Evolutionary conservation across 2,888 invertebrate genomes (phyloP).

Genomic region (Dastarcus helophoroides): DNA sequence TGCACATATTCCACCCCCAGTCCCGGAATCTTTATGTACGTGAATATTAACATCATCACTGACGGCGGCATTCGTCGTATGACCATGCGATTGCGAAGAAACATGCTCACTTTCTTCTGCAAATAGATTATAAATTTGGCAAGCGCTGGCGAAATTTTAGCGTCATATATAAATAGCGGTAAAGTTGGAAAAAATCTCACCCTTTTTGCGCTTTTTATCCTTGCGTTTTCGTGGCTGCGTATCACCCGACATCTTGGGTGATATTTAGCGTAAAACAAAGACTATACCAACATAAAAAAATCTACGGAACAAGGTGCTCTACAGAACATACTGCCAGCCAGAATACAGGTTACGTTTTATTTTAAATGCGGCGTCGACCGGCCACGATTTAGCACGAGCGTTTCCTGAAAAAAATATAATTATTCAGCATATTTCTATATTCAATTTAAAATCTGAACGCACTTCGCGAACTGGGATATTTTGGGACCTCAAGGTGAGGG

Average conservation of each 20-base stretch:
- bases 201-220: slow-evolving; percentile 73
- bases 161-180: slow-evolving; percentile 9
- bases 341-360: too few species aligned
- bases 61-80: slow-evolving; percentile 44
- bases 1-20: slow-evolving; percentile 75
- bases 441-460: too few species aligned
- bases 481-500: too few species aligned
- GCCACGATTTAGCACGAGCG: slow-evolving; percentile 1
- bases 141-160: too few species aligned
- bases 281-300: too few species aligned
- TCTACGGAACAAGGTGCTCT: too few species aligned
- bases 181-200: too few species aligned
- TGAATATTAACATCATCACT: slow-evolving; percentile 65
- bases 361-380: neutral
- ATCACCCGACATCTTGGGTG: slow-evolving; percentile 78
- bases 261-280: too few species aligned
- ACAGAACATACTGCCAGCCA: too few species aligned
- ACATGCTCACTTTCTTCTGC: slow-evolving; percentile 23
- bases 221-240: slow-evolving; percentile 77
- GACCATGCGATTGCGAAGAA: slow-evolving; percentile 26
- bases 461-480: too few species aligned
- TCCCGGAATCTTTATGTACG: slow-evolving; percentile 61
- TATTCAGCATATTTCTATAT: neutral
- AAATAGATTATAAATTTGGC: too few species aligned
- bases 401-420: neutral